phyloP scores from a whole-genome alignment of 2,888 invertebrate genomes.

The Atrina japonica region DNA sequence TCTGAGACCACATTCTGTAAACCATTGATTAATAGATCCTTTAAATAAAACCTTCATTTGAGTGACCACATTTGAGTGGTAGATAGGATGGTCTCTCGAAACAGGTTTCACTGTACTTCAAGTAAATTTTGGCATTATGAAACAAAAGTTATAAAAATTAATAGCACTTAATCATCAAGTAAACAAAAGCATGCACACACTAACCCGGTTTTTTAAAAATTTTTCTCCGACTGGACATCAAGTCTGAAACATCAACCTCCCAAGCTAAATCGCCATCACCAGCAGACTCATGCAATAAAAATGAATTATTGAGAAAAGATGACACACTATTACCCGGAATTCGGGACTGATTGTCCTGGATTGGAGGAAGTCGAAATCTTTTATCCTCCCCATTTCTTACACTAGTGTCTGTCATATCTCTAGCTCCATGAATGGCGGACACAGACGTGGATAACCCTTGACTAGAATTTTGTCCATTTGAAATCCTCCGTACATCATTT shows the following conservation, averaged over 20 bases:
- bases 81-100: too few relatives aligned
- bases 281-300: conserved; percentile 13
- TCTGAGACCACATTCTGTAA: too few relatives aligned
- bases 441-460: background rate
- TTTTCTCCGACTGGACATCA: conserved; percentile 39
- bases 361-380: conserved; percentile 17
- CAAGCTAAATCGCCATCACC: conserved; percentile 41
- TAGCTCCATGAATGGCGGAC: too few relatives aligned
- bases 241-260: conserved; percentile 56
- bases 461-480: background rate
- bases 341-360: conserved; percentile 15
- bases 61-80: too few relatives aligned
- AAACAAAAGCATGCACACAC: conserved; percentile 1
- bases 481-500: too few relatives aligned
- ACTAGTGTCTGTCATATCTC: too few relatives aligned
- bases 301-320: background rate
- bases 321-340: conserved; percentile 17
- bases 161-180: background rate
- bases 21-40: too few relatives aligned
- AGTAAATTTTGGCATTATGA: too few relatives aligned
- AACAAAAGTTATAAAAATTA: too few relatives aligned
- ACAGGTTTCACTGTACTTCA: too few relatives aligned
- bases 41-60: too few relatives aligned
- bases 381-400: background rate
- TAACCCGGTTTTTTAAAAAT: conserved; percentile 52